A percentile compares a stretch with the other conserved stretches of the same genome.
Evolutionary conservation across 2,113 vertebrate genomes (phyloP).

Genomic region (Tragulus kanchil): DNA sequence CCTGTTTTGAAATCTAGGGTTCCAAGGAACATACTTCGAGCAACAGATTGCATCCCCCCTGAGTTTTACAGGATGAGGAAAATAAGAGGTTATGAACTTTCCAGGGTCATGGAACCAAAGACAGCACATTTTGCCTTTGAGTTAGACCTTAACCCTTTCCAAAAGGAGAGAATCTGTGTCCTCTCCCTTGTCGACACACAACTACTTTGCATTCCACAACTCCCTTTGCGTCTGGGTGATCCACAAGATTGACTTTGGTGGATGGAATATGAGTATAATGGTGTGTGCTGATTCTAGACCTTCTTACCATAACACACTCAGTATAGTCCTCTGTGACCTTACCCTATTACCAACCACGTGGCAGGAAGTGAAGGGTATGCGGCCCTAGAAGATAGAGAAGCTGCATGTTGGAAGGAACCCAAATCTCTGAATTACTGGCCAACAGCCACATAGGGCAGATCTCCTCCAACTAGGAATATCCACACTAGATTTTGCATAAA

Average conservation of each 20-base stretch:
- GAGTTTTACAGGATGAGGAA: not conserved
- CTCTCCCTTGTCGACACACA: not conserved
- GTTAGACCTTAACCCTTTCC: not conserved
- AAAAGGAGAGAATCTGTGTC: not conserved
- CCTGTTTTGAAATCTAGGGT: not conserved
- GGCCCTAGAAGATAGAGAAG: not conserved
- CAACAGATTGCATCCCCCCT: not conserved
- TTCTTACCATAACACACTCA: not conserved
- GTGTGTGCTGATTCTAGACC: not conserved
- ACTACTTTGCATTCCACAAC: not conserved
- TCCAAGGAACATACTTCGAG: not conserved
- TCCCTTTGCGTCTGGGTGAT: not conserved
- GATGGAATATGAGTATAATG: not conserved
- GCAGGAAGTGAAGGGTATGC: not conserved
- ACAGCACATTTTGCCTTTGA: not conserved
- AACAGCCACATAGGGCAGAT: not conserved
- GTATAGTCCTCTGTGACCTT: not conserved
- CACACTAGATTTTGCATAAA: not conserved
- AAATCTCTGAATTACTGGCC: not conserved
- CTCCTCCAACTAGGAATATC: not conserved
- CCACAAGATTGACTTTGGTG: not conserved
- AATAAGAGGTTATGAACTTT: not conserved
- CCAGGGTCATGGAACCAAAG: not conserved
- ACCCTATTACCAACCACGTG: not conserved
- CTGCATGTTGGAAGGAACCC: not conserved